Conservation (phyloP, 1,140 invertebrate species). For the Eupristina koningsbergeri region DNA sequence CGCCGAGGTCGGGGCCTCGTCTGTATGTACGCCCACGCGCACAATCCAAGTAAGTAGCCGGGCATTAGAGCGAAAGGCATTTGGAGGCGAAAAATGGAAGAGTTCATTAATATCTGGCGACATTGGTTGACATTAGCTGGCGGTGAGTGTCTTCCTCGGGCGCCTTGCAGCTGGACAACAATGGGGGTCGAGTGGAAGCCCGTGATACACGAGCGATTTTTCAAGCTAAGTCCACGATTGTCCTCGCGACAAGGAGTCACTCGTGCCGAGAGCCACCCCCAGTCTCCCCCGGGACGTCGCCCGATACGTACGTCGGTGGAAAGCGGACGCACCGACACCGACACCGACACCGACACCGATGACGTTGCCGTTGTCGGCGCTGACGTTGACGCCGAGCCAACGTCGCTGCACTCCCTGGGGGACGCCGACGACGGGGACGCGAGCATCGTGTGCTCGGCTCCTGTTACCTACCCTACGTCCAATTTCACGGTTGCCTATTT, state of each 20-base stretch:
- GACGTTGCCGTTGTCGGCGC: no score
- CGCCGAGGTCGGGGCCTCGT: background rate
- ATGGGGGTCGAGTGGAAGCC: background rate
- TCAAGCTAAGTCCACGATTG: slow-evolving; percentile 48
- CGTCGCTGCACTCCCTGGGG: background rate
- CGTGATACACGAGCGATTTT: slow-evolving; percentile 35
- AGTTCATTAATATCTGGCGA: slow-evolving; percentile 44
- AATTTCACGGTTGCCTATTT: background rate
- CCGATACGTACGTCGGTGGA: background rate
- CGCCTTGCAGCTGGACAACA: background rate
- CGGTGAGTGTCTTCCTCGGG: background rate
- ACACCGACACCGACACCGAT: background rate
- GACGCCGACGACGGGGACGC: background rate
- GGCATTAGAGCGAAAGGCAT: background rate
- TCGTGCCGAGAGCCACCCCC: background rate
- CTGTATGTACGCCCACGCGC: background rate
- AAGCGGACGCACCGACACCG: background rate
- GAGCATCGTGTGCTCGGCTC: background rate
- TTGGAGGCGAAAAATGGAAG: slow-evolving; percentile 20
- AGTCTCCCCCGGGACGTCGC: background rate
- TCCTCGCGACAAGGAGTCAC: slow-evolving; percentile 2
- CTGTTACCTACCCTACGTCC: no score
- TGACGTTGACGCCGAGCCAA: no score
- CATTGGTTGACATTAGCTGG: background rate
- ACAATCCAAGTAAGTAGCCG: background rate